Evolutionary conservation across 2,797 vertebrate genomes (phyloP).

Genomic region (Enteromius thamalakanensis): DNA sequence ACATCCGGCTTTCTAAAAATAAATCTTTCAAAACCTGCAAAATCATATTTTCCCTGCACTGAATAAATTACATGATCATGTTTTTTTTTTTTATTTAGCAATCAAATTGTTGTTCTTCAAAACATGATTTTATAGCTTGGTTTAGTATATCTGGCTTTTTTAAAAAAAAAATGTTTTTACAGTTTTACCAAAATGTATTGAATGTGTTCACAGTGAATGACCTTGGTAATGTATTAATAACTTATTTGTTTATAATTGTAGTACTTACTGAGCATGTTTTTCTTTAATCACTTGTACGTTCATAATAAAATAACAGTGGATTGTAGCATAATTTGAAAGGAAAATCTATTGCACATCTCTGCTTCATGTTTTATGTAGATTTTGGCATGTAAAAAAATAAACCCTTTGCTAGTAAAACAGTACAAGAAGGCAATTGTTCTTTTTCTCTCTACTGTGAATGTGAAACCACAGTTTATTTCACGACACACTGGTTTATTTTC

Average conservation of each 20-base stretch:
- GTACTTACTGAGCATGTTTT: constrained; percentile 28
- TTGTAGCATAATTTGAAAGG: constrained; percentile 59
- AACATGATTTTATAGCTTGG: not conserved
- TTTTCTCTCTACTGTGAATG: constrained; percentile 41
- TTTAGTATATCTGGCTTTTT: not conserved
- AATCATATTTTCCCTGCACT: not conserved
- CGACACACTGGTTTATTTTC: constrained; percentile 42
- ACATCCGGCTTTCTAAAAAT: constrained; percentile 21
- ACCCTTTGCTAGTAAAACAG: constrained; percentile 75
- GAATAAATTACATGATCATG: not conserved
- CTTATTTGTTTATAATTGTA: constrained; percentile 21
- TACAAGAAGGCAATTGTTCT: constrained; percentile 26
- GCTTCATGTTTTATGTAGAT: constrained; percentile 68
- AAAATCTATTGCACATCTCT: constrained; percentile 50
- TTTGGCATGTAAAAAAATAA: constrained; percentile 75
- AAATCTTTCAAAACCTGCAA: constrained; percentile 1
- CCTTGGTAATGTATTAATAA: constrained; percentile 5
- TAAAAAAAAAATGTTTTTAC: not conserved
- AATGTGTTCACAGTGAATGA: constrained; percentile 14
- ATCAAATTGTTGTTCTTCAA: not conserved
- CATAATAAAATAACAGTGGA: constrained; percentile 53
- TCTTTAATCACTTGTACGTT: constrained; percentile 45
- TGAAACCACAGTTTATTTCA: constrained; percentile 10
- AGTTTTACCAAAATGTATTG: constrained; percentile 29
- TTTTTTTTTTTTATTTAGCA: not conserved